These are phyloP conservation scores for Drosophila eohydei DNA, from an alignment of 2,888 invertebrate genomes.

Conservation along the genomic window DNA sequence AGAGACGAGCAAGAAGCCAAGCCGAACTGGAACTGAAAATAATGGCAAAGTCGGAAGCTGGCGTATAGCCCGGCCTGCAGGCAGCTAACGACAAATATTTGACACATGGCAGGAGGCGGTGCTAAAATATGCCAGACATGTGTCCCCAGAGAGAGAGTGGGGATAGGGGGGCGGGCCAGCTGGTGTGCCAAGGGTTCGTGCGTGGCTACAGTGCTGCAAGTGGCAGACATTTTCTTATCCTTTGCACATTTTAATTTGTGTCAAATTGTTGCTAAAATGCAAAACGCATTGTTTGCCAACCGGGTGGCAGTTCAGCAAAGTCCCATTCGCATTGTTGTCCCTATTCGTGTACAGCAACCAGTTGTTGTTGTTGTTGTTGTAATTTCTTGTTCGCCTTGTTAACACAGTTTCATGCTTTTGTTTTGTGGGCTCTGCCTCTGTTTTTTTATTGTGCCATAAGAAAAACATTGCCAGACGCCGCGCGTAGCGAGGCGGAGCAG, in stretches of 20 bases:
- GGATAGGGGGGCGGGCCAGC: not conserved
- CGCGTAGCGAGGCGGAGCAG: slow-evolving; percentile 1
- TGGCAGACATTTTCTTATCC: slow-evolving; percentile 46
- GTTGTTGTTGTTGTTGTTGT: slow-evolving; percentile 34
- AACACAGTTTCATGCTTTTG: slow-evolving; percentile 80
- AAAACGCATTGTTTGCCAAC: slow-evolving; percentile 74
- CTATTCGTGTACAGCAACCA: slow-evolving; percentile 48
- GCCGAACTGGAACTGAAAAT: slow-evolving; percentile 27
- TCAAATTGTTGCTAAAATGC: slow-evolving; percentile 80
- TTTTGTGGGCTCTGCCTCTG: slow-evolving; percentile 53
- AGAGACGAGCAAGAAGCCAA: slow-evolving; percentile 10
- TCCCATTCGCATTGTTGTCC: slow-evolving; percentile 49
- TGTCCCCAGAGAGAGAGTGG: slow-evolving; percentile 36
- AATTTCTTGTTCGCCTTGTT: slow-evolving; percentile 64
- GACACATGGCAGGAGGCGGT: slow-evolving; percentile 61
- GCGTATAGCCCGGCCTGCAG: slow-evolving; percentile 43
- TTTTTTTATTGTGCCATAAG: slow-evolving; percentile 71
- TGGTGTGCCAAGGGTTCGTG: slow-evolving; percentile 35
- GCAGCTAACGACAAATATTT: slow-evolving; percentile 74
- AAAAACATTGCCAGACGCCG: slow-evolving; percentile 59
- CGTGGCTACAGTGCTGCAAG: slow-evolving; percentile 43
- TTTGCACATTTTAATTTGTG: slow-evolving; percentile 78
- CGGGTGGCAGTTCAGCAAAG: slow-evolving; percentile 5
- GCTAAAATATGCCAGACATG: slow-evolving; percentile 74
- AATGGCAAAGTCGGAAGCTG: slow-evolving; percentile 54